Evolutionary conservation across 2,888 invertebrate species (phyloP).

Genomic region (Hirtodrosophila confusa): DNA sequence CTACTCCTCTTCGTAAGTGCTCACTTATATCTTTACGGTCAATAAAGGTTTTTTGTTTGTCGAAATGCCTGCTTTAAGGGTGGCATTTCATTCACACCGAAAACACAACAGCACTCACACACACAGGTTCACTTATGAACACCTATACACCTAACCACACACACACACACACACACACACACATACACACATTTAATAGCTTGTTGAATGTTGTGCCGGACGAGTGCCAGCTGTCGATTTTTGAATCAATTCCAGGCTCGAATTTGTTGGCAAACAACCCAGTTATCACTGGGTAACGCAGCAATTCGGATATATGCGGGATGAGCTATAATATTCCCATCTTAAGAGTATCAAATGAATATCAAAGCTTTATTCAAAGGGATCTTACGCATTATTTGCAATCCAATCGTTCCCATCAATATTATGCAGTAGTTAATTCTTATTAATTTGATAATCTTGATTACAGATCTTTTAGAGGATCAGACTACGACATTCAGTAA

Average conservation of each 20-base stretch:
- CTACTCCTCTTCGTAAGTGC: slow-evolving; percentile 62
- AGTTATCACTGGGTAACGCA: no score
- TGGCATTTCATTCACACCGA: slow-evolving; percentile 43
- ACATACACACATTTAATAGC: slow-evolving; percentile 2
- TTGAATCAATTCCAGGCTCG: slow-evolving; percentile 1
- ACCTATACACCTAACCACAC: slow-evolving; percentile 5
- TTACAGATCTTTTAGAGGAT: no score
- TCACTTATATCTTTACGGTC: slow-evolving; percentile 73
- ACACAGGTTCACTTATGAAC: not conserved
- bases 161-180: slow-evolving; percentile 3
- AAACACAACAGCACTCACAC: slow-evolving; percentile 10
- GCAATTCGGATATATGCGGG: no score
- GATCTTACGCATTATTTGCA: no score
- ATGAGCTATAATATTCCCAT: no score
- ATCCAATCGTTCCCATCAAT: no score
- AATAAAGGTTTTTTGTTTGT: slow-evolving; percentile 52
- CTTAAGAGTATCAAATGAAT: no score
- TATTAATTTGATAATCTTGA: no score
- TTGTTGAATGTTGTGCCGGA: slow-evolving; percentile 32
- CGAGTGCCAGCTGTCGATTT: slow-evolving; percentile 34
- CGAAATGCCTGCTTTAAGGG: slow-evolving; percentile 49
- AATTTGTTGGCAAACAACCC: not conserved
- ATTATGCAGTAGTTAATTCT: no score
- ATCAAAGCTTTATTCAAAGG: no score
- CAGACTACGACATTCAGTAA: no score